These are phyloP conservation scores for Drosophila mauritiana DNA, from an alignment of 1,140 invertebrate genomes.

Conservation along the genomic window DNA sequence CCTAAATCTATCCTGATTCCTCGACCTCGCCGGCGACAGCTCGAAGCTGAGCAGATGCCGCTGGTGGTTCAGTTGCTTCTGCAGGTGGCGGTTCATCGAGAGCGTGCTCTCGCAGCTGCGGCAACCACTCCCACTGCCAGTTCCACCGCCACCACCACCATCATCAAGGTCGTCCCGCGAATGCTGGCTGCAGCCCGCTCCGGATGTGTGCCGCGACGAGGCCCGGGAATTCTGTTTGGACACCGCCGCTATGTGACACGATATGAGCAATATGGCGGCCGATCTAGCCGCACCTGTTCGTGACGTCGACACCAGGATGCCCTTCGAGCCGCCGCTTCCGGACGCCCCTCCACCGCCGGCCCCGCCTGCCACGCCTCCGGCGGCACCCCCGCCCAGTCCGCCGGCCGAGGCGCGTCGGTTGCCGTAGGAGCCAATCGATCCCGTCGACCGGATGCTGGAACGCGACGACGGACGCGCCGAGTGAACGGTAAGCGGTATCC, in stretches of 20 bases:
- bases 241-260: constrained; percentile 89
- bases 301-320: constrained; percentile 89
- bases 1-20: constrained; percentile 84
- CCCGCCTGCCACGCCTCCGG: constrained; percentile 58
- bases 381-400: constrained; percentile 82
- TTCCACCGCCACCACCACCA: constrained; percentile 28
- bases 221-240: constrained; percentile 79
- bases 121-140: constrained; percentile 64
- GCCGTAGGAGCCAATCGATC: constrained; percentile 86
- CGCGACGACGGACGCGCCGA: constrained; percentile 88
- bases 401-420: constrained; percentile 87
- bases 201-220: constrained; percentile 80
- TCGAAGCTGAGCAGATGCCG: constrained; percentile 84
- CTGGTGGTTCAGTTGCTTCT: constrained; percentile 84
- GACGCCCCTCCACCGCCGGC: constrained; percentile 63
- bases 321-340: constrained; percentile 76
- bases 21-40: constrained; percentile 79
- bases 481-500: constrained; percentile 88
- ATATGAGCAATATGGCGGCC: constrained; percentile 95
- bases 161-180: constrained; percentile 82
- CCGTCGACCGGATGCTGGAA: constrained; percentile 88
- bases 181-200: constrained; percentile 81
- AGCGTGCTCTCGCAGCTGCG: constrained; percentile 82
- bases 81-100: constrained; percentile 84
- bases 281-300: constrained; percentile 94